These are phyloP conservation scores for Drosophila kuntzei DNA, from an alignment of 2,888 invertebrate genomes.

Conservation along the genomic window DNA sequence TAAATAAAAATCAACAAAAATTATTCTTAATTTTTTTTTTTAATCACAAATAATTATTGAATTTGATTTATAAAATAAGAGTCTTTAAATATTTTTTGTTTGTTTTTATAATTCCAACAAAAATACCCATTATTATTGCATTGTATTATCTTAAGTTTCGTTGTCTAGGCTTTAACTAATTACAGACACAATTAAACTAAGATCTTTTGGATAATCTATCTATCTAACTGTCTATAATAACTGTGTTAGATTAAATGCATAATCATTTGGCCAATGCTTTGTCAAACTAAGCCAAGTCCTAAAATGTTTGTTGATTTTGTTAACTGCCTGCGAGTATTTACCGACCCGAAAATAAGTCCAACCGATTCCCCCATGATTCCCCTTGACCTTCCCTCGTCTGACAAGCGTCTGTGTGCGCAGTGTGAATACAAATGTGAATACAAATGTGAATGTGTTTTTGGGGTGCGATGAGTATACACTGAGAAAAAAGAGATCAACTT, in stretches of 20 bases:
- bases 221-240: neutral
- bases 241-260: neutral
- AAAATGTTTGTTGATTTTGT: slow-evolving; percentile 15
- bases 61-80: no score
- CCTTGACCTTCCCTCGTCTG: neutral
- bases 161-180: neutral
- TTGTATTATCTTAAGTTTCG: neutral
- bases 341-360: neutral
- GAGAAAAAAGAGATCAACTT: no score
- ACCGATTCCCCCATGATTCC: neutral
- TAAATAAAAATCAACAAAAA: no score
- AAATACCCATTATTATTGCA: no score
- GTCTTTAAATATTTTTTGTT: no score
- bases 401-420: neutral
- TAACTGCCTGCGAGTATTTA: slow-evolving; percentile 17
- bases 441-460: slow-evolving; percentile 4
- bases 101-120: no score
- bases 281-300: neutral
- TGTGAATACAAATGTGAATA: slow-evolving; percentile 13
- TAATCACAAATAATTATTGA: no score
- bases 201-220: neutral
- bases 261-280: neutral
- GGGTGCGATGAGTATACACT: neutral
- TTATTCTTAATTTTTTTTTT: no score
- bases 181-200: neutral